A percentile compares a stretch with the other conserved stretches of the same genome.
Conservation (phyloP, 2,888 invertebrate genomes). For the Punctoribates punctum region DNA sequence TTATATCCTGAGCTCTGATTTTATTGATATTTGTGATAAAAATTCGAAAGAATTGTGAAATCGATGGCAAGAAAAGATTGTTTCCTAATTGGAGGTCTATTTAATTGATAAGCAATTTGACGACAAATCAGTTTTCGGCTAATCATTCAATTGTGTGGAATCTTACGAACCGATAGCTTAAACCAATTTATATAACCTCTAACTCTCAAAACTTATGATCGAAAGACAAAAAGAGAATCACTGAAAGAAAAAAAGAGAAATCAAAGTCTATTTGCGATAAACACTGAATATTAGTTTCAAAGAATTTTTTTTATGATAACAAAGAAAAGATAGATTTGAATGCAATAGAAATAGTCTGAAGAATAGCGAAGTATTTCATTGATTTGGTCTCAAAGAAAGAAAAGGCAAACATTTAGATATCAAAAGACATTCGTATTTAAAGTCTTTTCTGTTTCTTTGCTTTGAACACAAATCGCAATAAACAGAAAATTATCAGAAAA, state of each 20-base stretch:
- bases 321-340: background rate
- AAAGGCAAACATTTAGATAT: too few species aligned
- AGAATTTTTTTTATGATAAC: conserved; percentile 20
- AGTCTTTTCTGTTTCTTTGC: too few species aligned
- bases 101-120: background rate
- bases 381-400: too few species aligned
- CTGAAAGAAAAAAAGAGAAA: background rate
- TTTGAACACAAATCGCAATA: background rate
- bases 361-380: too few species aligned
- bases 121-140: background rate
- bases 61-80: background rate
- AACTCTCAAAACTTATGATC: background rate
- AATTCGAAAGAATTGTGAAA: background rate
- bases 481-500: background rate
- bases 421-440: too few species aligned
- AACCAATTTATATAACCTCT: background rate
- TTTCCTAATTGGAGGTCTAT: background rate
- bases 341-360: background rate
- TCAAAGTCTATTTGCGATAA: conserved; percentile 16
- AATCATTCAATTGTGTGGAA: background rate
- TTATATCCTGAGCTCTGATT: background rate
- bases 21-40: background rate
- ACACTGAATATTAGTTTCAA: background rate
- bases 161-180: background rate
- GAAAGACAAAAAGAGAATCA: background rate